These are phyloP conservation scores for Podilymbus podiceps DNA, from an alignment of 2,113 vertebrate genomes.

Conservation along the genomic window DNA sequence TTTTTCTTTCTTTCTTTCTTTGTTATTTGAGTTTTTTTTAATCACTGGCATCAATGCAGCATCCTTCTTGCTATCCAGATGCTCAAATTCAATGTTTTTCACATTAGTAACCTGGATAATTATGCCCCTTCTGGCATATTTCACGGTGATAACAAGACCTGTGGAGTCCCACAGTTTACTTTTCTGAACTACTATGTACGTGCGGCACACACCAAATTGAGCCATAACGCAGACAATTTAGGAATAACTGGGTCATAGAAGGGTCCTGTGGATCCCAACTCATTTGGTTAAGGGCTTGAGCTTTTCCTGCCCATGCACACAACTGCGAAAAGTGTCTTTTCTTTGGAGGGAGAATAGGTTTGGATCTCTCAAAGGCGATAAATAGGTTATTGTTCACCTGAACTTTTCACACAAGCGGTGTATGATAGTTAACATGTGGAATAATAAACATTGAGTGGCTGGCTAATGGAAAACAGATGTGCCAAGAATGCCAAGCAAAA, in stretches of 20 bases:
- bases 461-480: conserved; percentile 66
- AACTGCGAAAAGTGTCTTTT: background rate
- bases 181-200: background rate
- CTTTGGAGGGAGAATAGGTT: background rate
- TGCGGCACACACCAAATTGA: background rate
- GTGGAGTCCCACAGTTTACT: background rate
- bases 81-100: background rate
- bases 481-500: conserved; percentile 25
- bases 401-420: conserved; percentile 49
- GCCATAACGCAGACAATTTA: background rate
- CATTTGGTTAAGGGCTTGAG: background rate
- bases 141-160: background rate
- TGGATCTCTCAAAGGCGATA: background rate
- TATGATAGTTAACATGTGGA: conserved; percentile 34
- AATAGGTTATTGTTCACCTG: conserved; percentile 49
- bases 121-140: background rate
- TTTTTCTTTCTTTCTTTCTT: background rate
- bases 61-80: background rate
- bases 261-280: background rate
- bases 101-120: background rate
- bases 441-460: conserved; percentile 52
- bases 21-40: background rate
- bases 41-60: background rate
- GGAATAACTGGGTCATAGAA: background rate
- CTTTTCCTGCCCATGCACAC: background rate